Percentiles rank a stretch among this genome's conserved stretches.
Conservation (phyloP, 2,888 invertebrate species). For the Danaus chrysippus region DNA sequence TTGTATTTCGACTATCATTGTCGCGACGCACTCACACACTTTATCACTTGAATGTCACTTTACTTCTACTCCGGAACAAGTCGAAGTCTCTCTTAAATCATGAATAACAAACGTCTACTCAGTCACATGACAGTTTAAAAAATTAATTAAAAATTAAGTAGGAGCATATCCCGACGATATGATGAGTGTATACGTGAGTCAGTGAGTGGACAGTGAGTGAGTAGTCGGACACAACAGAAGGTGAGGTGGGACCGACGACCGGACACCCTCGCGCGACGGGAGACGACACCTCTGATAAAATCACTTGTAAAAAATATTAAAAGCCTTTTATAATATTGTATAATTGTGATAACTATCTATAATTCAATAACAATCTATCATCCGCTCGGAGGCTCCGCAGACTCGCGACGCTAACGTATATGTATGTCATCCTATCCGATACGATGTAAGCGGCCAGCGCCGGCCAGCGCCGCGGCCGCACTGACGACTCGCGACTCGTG, state of each 20-base stretch:
- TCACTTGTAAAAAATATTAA: slow-evolving; percentile 25
- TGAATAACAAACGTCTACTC: not conserved
- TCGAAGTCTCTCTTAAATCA: slow-evolving; percentile 25
- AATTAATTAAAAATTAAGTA: no score
- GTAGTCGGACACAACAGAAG: slow-evolving; percentile 14
- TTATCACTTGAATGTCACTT: slow-evolving; percentile 31
- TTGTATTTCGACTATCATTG: slow-evolving; percentile 75
- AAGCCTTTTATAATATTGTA: slow-evolving; percentile 24
- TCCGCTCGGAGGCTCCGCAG: not conserved
- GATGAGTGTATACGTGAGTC: no score
- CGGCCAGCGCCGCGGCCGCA: slow-evolving; percentile 73
- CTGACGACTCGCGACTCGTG: slow-evolving; percentile 48
- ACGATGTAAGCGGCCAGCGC: slow-evolving; percentile 51
- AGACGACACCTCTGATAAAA: slow-evolving; percentile 14
- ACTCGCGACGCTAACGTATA: not conserved
- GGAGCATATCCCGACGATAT: no score
- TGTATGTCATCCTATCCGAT: no score
- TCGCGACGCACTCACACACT: slow-evolving; percentile 44
- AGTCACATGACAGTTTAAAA: no score
- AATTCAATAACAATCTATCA: slow-evolving; percentile 5
- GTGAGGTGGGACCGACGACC: slow-evolving; percentile 20
- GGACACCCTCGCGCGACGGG: slow-evolving; percentile 9
- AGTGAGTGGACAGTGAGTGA: slow-evolving; percentile 10
- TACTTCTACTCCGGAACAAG: slow-evolving; percentile 29
- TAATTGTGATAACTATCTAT: slow-evolving; percentile 28